Base-by-base conservation (phyloP, 1,140 invertebrate species). In the Drosophila arizonae region DNA sequence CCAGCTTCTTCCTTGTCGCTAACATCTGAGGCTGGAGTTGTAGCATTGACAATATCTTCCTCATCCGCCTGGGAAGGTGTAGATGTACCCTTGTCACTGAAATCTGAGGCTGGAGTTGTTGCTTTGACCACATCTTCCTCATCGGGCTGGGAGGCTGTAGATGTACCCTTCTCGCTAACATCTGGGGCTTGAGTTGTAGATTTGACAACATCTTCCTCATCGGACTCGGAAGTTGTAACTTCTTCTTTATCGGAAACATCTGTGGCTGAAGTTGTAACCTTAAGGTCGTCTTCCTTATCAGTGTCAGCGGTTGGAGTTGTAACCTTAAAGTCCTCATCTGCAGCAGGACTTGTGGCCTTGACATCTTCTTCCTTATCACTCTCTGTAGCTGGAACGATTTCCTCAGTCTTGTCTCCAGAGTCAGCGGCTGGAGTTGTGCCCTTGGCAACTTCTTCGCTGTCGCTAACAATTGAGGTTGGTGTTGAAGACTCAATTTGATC, bases 261-360 rank as follows among this genome's bases (percentile, higher is more conserved):
- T n/a, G 21, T 1, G n/a, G 28, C 48, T 21, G 46, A 6, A 39
- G 63, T 66, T 46, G 63, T 66, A 1, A 6, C 30, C 28, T 66
- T 56, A 6, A 2, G 4, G 3, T 11, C 33, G 11, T 56, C 63
- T 57, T 51, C 43, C 3, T 50, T 11, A 13, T 43, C 6, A 24
- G n/a, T 17, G 8, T 17, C 55, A 9, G 13, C 11, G 26, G 55
- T 17, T 26, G 55, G 1, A 11, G 51, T 51, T 45, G 54, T 60
- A 26, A 1, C 30, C 28, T 56, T 56, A 1, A 2, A 1, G 1
- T 11, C 33, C 6, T 56, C 28, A 0, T 28, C 24, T 21, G 17
- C 13, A 36, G 45, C 21, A 11, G 46, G 15, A 36, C 51, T 65
- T 30, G 63, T 65, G 0, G 11, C 30, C 28, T 65, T 56, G 13